Percentiles rank a stretch among this genome's conserved stretches.
phyloP scores from a whole-genome alignment of 1,140 invertebrate genomes.

The Nasonia giraulti region DNA sequence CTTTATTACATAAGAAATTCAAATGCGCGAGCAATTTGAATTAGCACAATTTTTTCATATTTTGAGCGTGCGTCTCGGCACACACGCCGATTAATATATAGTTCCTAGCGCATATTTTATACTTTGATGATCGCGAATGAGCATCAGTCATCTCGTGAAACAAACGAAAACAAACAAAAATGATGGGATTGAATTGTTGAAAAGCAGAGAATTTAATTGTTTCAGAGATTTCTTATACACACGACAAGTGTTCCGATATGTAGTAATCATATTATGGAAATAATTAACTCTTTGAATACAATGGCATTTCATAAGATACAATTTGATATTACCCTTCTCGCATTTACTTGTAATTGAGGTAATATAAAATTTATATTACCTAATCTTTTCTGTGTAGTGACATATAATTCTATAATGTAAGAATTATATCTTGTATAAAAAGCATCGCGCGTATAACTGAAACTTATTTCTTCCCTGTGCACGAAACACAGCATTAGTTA shows the following conservation, averaged over 20 bases:
- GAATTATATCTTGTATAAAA: conserved; percentile 40
- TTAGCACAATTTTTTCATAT: conserved; percentile 38
- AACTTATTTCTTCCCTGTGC: conserved; percentile 39
- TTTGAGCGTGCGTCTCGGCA: conserved; percentile 25
- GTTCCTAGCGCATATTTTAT: conserved; percentile 48
- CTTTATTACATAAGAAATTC: neutral
- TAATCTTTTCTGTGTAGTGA: neutral
- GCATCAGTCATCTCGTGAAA: neutral
- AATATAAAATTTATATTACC: conserved; percentile 17
- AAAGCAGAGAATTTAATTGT: neutral
- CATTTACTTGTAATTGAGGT: conserved; percentile 17
- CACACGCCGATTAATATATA: conserved; percentile 35
- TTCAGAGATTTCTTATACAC: neutral
- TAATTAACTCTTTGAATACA: neutral
- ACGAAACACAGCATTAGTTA: conserved; percentile 20
- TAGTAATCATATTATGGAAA: neutral
- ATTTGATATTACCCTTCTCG: neutral
- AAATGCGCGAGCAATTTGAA: conserved; percentile 25
- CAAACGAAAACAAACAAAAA: neutral
- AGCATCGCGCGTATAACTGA: neutral
- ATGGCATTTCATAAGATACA: neutral
- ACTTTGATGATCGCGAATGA: conserved; percentile 31
- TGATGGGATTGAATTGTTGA: conserved; percentile 39
- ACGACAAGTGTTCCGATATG: neutral
- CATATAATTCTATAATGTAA: conserved; percentile 11